Evolutionary conservation across 2,797 vertebrate species (phyloP), one percentile per base, ranked within the genome.

Genomic region (Siniperca scherzeri): DNA sequence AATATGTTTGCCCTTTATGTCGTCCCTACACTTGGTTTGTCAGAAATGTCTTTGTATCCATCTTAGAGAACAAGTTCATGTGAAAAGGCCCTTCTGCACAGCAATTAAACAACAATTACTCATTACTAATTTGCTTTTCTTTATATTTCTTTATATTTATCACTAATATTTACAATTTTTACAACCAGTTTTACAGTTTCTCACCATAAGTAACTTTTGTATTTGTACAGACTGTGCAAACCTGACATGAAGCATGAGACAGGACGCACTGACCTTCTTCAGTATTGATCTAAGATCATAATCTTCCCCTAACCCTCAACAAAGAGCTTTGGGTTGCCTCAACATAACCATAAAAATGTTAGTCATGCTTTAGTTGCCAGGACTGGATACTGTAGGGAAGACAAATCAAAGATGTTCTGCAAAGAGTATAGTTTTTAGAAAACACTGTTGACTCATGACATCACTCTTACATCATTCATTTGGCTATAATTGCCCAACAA

Each of bases 1-100:
- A 78, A 64, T 84, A 85, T 89, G 71, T 77, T 92, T 92, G 21
- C 46, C 83, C 70, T 89, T 75, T 53, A 67, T 88, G 61, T 86
- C 68, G 78, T 86, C 69, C 72, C 59, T 82, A 71, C 64, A 69
- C 66, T 53, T 55, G 56, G 14, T 82, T 83, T 78, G 38, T 77
- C 68, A 82, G 57, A 87, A 73, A 81, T 66, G 48, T 74, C 61
- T 80, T 80, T 77, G 55, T 52, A 69, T 85, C 30, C 17, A 46
- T 73, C n/a, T 25, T 56, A 38, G 16, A 73, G 22, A 78, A 57
- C 21, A 60, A 40, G 30, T 33, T 65, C 6, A 59, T 42, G n/a
- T 38, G 19, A 71, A 73, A 53, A 59, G 11, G 16, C 1, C 0
- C 6, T 8, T 65, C 21, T 46, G 61, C 61, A 71, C 46, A 66